Evolutionary conservation across 2,113 vertebrate genomes (phyloP).

Genomic region (Cryptotis parvus): DNA sequence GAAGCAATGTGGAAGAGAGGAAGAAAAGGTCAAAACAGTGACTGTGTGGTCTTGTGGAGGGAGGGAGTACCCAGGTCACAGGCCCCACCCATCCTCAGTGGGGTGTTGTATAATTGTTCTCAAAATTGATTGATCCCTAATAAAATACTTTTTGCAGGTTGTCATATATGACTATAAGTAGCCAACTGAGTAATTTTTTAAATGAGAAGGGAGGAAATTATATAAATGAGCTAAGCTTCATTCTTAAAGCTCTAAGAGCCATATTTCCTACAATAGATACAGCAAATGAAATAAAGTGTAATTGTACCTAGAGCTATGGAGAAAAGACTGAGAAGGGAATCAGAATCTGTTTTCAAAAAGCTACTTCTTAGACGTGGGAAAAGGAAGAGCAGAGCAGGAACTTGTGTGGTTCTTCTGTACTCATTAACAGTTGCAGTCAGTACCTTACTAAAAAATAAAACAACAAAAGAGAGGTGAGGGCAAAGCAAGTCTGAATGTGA

Average conservation of each 20-base stretch:
- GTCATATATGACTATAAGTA: neutral
- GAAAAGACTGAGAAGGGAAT: neutral
- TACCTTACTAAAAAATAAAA: neutral
- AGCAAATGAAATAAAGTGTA: neutral
- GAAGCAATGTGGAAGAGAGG: neutral
- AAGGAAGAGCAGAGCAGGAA: neutral
- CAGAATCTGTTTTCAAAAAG: neutral
- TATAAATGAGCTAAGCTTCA: neutral
- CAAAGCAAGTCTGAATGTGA: neutral
- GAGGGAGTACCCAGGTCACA: neutral
- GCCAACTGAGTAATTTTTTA: neutral
- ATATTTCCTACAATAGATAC: neutral
- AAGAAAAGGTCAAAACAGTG: neutral
- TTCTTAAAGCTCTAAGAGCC: neutral
- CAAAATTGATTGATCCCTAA: neutral
- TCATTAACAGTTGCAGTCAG: neutral
- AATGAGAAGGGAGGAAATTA: neutral
- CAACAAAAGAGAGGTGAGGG: neutral
- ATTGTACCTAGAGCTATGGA: neutral
- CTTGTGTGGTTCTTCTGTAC: neutral
- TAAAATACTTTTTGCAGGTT: slow-evolving; percentile 8
- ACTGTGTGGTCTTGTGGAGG: neutral
- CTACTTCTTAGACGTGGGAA: neutral
- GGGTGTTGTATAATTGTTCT: neutral
- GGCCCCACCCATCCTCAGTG: neutral